phyloP scores from a whole-genome alignment of 2,113 vertebrate species.

The Dermatemys mawii region DNA sequence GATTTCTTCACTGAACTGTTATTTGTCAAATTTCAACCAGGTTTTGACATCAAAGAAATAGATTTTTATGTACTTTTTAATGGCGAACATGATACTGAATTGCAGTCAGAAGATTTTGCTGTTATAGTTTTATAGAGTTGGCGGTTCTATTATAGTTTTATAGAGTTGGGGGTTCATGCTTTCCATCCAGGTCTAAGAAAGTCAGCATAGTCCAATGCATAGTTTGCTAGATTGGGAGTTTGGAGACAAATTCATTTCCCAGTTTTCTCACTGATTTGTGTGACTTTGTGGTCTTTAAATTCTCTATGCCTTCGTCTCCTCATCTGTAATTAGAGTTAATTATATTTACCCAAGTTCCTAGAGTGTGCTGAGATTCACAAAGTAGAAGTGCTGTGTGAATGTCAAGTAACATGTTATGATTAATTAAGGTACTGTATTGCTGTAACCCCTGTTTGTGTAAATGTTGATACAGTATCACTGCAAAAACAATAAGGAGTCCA shows the following conservation, averaged over 20 bases:
- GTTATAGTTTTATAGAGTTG: not conserved
- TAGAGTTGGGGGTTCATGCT: not conserved
- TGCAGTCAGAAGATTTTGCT: not conserved
- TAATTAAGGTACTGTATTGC: not conserved
- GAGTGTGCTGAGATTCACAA: not conserved
- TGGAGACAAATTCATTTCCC: not conserved
- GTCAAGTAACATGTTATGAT: not conserved
- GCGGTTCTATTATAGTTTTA: too few relatives aligned
- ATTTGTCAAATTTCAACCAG: not conserved
- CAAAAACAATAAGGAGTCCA: not conserved
- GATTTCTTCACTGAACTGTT: not conserved
- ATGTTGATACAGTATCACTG: not conserved
- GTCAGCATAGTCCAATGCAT: not conserved
- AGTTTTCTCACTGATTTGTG: not conserved
- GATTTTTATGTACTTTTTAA: not conserved
- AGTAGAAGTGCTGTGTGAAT: not conserved
- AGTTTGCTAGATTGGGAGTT: not conserved
- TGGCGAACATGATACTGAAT: not conserved
- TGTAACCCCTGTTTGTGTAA: not conserved
- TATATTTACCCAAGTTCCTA: not conserved
- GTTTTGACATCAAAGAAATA: not conserved
- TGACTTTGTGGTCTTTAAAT: not conserved
- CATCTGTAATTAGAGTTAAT: not conserved
- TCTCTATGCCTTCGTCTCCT: not conserved
- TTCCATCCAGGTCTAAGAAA: too few relatives aligned